Evolutionary conservation across 2,888 invertebrate genomes (phyloP), one percentile per base, ranked within the genome.

Genomic region (Cataglyphis cursor): DNA sequence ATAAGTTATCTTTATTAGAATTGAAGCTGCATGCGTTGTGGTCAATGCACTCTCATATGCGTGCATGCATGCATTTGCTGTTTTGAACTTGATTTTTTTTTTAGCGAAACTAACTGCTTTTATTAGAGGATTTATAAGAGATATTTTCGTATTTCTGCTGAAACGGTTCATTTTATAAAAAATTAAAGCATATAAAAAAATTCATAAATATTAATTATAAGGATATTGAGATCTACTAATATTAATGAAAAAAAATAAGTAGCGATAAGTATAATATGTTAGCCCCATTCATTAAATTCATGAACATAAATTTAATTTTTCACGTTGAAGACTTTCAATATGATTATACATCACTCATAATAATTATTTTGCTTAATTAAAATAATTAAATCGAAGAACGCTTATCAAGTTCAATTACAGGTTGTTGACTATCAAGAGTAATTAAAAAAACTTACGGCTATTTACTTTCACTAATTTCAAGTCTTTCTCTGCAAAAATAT

Each of bases 391-490:
- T 80, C 12, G 24, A 12, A 59, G 12, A 35, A 35, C 44, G 59
- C 35, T 82, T 24, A 68, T 76, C 57, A 21, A n/a, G 24, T 66
- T n/a, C 59, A 66, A 81, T 81, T 80, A 80, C 31, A 35, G 21
- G 57, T 31, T 57, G 31, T 4, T 24, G 41, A 65, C 41, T 65
- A 24, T 65, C 57, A 35, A n/a, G 41, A 59, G 12, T 31, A 68
- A 44, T 44, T 35, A 35, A 35, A 15, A 31, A 65, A 54, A 66
- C 38, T 38, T 44, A 35, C 35, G 59, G 18, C 18, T n/a, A 48
- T 68, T 80, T 80, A 80, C 70, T 80, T 80, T 80, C 78, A 70
- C 78, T 44, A 44, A 68, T 70, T 59, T 4, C 78, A 28, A 41
- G 31, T 15, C 62, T 18, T 35, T 48, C 41, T 28, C 15, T 41